Evolutionary conservation across 2,797 vertebrate species (phyloP), one percentile per base, ranked within the genome.

Genomic region (Cryptoblepharus egeriae): DNA sequence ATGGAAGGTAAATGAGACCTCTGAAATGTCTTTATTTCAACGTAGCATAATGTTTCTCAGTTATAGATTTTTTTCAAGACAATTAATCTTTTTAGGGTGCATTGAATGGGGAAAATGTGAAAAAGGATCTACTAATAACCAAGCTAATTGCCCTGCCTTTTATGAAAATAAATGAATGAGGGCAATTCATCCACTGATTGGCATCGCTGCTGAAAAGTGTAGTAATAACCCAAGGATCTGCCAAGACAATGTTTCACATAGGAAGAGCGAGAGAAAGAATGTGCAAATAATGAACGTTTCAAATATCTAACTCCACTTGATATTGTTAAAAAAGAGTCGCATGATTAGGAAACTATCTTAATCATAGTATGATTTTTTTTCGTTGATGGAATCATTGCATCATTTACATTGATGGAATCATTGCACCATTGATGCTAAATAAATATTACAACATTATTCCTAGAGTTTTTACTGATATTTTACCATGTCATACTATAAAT

Each of bases 161-260:
- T 74, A 76, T 63, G 60, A 61, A n/a, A n/a, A n/a, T n/a, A 76
- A 76, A 76, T 20, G 15, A 45, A 61, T 63, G 74, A 58, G 12
- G 20, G 20, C 22, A 74, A 24, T 5, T 58, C 24, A 32, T 24
- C 72, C 10, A 35, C n/a, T n/a, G n/a, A n/a, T n/a, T n/a, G n/a
- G n/a, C n/a, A n/a, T n/a, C n/a, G n/a, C n/a, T n/a, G n/a, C n/a
- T n/a, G n/a, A n/a, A n/a, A n/a, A n/a, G n/a, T n/a, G n/a, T n/a
- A n/a, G n/a, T n/a, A n/a, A n/a, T n/a, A n/a, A 20, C 32, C 32
- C 2, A n/a, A 65, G 13, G 32, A 20, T 37, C 10, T 37, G 18
- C 32, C 35, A 37, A 10, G 64, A 37, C 32, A 20, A 67, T 35
- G 35, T 35, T 35, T 37, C 32, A 37, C 24, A 16, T 18, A 67